Base-by-base conservation (phyloP, 1,140 invertebrate species). In the Eufriesea mexicana region DNA sequence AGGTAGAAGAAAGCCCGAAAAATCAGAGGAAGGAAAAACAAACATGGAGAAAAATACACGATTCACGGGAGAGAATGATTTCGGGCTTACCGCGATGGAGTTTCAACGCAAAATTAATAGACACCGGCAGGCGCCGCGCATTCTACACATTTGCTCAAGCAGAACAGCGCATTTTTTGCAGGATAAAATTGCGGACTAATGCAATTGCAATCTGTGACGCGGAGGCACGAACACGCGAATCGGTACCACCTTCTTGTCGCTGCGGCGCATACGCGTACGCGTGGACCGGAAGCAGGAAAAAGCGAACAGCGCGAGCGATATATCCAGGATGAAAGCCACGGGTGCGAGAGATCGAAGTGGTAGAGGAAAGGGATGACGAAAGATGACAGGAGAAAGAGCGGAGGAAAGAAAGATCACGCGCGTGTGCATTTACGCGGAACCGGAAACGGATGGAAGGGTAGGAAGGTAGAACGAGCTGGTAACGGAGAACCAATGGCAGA, bases 391-490 rank as follows among this genome's bases (percentile, higher is more conserved):
- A 0, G 45, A 67, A 23, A 49, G 71, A 35, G 7, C 45, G 61
- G 75, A 61, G 10, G 49, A 64, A 12, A 45, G 55, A 28, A 64
- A 18, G 68, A 64, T 70, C 51, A 49, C 55, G 85, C 85, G 81
- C 86, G 84, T 84, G 74, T 82, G 82, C 70, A 68, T 61, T 83
- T 84, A 88, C 85, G 73, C 47, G 86, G 67, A 79, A 88, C 83
- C 86, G 87, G 87, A 88, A 87, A 20, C 86, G 86, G 83, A 87
- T 83, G 83, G 74, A 61, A 72, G 54, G 59, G 79, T 64, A 86
- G 83, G 74, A 67, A 51, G 85, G 35, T 71, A 74, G 78, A 78
- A 81, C 59, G 72, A 70, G 84, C 51, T 72, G 64, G 20, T 55
- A 49, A 47, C 35, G 25, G 25, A 49, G 49, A n/a, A n/a, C n/a